A percentile compares a stretch with the other conserved stretches of the same genome.
Conservation (phyloP, 1,140 invertebrate species). For the Drosophila mojavensis region DNA sequence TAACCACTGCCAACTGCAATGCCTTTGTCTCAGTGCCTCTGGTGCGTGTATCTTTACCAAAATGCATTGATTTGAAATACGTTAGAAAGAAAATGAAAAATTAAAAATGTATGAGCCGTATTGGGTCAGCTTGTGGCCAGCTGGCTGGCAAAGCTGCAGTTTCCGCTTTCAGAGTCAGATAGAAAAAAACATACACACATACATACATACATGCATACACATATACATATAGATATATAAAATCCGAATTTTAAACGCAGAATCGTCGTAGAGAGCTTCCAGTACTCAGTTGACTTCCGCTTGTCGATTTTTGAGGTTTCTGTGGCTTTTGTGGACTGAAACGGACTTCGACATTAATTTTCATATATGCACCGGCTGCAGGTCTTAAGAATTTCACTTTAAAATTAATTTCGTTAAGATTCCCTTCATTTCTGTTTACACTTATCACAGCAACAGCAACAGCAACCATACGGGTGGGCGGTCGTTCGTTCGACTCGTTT, state of each 20-base stretch:
- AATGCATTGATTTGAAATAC: conserved; percentile 72
- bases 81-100: conserved; percentile 69
- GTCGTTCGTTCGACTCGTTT: neutral
- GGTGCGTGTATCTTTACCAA: conserved; percentile 4
- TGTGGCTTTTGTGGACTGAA: conserved; percentile 63
- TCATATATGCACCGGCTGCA: conserved; percentile 52
- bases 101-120: conserved; percentile 74
- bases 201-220: no score
- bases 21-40: conserved; percentile 9
- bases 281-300: conserved; percentile 59
- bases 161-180: conserved; percentile 49
- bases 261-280: conserved; percentile 22
- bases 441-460: conserved; percentile 36
- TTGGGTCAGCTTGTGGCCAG: conserved; percentile 49
- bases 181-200: neutral
- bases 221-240: neutral
- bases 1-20: conserved; percentile 35
- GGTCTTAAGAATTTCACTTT: conserved; percentile 71
- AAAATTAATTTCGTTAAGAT: conserved; percentile 73
- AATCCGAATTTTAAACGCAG: neutral
- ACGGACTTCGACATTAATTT: conserved; percentile 65
- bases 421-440: conserved; percentile 57
- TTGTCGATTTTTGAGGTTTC: conserved; percentile 60
- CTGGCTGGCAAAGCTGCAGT: conserved; percentile 64
- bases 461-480: conserved; percentile 46